Conservation (phyloP, 2,888 invertebrate species). For the Caenorhabditis sp. region DNA sequence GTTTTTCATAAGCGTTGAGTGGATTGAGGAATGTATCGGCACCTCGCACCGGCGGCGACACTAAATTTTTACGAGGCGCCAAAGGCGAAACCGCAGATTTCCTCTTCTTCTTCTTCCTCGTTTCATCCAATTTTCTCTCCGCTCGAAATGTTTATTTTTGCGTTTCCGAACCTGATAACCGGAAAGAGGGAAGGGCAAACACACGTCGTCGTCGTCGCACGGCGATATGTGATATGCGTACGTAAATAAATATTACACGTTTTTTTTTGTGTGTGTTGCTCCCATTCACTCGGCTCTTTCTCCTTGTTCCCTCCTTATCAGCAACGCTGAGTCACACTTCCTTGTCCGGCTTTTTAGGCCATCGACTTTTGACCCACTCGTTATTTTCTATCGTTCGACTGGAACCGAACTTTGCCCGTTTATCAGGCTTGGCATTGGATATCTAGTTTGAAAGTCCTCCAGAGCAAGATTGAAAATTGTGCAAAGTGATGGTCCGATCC, state of each 20-base stretch:
- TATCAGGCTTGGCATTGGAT: too few species aligned
- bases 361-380: too few species aligned
- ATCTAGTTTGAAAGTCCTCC: too few species aligned
- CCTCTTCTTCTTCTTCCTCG: too few species aligned
- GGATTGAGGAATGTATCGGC: constrained; percentile 32
- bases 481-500: too few species aligned
- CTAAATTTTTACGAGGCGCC: constrained; percentile 51
- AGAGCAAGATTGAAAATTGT: too few species aligned
- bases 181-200: constrained; percentile 29
- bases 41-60: constrained; percentile 13
- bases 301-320: too few species aligned
- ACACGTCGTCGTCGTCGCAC: background rate
- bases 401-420: too few species aligned
- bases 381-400: too few species aligned
- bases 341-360: too few species aligned
- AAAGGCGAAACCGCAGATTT: constrained; percentile 20
- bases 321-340: too few species aligned
- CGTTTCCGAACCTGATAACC: constrained; percentile 48
- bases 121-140: background rate
- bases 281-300: background rate
- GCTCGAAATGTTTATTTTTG: constrained; percentile 20
- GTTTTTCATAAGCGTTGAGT: constrained; percentile 40
- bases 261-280: constrained; percentile 19
- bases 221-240: constrained; percentile 14
- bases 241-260: constrained; percentile 37